Conservation (phyloP, 1,140 invertebrate species). For the Lordiphosa clarofinis region DNA sequence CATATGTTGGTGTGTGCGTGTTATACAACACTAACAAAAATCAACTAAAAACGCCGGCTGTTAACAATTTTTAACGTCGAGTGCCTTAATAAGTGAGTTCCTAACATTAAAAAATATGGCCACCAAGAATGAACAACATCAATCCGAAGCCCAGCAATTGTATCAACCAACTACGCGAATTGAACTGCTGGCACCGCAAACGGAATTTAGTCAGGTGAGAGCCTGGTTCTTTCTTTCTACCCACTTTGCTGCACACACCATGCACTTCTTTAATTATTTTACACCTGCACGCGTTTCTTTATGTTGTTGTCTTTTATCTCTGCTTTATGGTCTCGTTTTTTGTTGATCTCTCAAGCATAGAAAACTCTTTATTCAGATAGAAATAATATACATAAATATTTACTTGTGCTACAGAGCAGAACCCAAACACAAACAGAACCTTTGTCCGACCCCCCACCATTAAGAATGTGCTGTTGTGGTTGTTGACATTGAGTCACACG, state of each 20-base stretch:
- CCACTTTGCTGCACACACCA: too few relatives aligned
- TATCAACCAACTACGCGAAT: slow-evolving; percentile 42
- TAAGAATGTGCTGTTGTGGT: background rate
- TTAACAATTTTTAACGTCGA: slow-evolving; percentile 17
- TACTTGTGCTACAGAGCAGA: background rate
- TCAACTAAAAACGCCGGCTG: slow-evolving; percentile 17
- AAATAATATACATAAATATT: background rate
- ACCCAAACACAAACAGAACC: background rate
- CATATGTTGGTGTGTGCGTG: slow-evolving; percentile 9
- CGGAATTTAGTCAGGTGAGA: slow-evolving; percentile 57
- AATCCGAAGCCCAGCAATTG: slow-evolving; percentile 46
- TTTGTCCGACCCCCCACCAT: background rate
- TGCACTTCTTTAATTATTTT: slow-evolving; percentile 1
- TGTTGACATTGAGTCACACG: slow-evolving; percentile 5
- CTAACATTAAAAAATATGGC: slow-evolving; percentile 31
- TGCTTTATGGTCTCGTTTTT: slow-evolving; percentile 8
- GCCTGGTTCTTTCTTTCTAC: too few relatives aligned
- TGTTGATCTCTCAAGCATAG: background rate
- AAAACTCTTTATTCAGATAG: background rate
- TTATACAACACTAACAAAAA: slow-evolving; percentile 36
- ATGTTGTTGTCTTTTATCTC: slow-evolving; percentile 19
- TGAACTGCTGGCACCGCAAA: slow-evolving; percentile 49
- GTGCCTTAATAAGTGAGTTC: slow-evolving; percentile 39
- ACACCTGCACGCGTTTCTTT: slow-evolving; percentile 14
- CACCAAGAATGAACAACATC: slow-evolving; percentile 14